Evolutionary conservation across 2,888 invertebrate genomes (phyloP).

Genomic region (Mystacides longicornis): DNA sequence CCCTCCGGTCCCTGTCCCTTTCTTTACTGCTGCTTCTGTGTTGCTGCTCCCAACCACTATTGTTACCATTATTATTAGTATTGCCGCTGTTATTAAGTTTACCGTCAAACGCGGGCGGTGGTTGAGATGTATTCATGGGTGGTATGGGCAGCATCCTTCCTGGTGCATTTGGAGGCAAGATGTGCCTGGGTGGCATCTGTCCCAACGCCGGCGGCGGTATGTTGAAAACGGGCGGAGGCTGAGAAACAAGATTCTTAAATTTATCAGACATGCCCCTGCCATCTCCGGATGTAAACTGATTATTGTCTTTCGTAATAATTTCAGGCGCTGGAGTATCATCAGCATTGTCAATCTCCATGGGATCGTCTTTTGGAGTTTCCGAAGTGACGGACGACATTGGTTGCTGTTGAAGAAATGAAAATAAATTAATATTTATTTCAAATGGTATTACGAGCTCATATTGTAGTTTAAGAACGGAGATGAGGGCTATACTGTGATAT

Average conservation of each 20-base stretch:
- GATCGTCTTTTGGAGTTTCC: constrained; percentile 50
- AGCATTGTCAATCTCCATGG: constrained; percentile 74
- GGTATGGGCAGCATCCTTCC: neutral
- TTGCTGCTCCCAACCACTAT: constrained; percentile 25
- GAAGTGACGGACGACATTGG: neutral
- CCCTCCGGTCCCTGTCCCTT: constrained; percentile 29
- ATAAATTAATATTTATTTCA: no score
- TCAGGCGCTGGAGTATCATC: constrained; percentile 35
- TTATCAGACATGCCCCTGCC: constrained; percentile 39
- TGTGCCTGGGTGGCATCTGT: constrained; percentile 23
- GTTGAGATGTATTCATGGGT: constrained; percentile 26
- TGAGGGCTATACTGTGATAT: no score
- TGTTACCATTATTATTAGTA: neutral
- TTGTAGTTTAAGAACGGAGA: no score
- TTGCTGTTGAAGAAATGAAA: constrained; percentile 1
- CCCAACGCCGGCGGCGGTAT: constrained; percentile 35
- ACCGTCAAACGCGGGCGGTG: constrained; percentile 34
- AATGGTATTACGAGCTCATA: no score
- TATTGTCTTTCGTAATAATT: constrained; percentile 27
- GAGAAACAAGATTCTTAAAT: constrained; percentile 49
- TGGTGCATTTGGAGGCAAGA: constrained; percentile 5
- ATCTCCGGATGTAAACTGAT: constrained; percentile 24
- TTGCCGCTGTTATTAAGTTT: no score
- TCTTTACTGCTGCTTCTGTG: constrained; percentile 16
- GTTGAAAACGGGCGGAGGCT: constrained; percentile 40